Base-by-base conservation (phyloP, 2,797 vertebrate genomes). In the Champsocephalus gunnari region DNA sequence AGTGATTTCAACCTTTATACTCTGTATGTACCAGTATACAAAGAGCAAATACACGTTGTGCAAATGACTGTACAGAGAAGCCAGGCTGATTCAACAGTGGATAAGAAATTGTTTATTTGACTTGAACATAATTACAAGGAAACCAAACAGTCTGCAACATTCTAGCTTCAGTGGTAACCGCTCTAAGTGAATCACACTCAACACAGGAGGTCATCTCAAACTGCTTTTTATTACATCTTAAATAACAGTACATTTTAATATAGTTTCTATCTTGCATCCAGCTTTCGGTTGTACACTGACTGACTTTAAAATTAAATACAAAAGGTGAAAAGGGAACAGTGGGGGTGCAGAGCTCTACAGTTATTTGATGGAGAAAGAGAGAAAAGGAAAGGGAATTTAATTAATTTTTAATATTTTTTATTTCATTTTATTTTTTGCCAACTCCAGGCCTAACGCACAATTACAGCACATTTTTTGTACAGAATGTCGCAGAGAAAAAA, bases 221-320 rank as follows among this genome's bases (percentile, higher is more conserved):
- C 98, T 98, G 98, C 97, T 98, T 99, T 99, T 99, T 99, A 99
- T 99, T 99, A 98, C 97, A 97, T 97, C 96, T 99, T 99, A 99
- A 99, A 99, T 99, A 99, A 99, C 97, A 99, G 98, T 97, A 99
- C 98, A 98, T 99, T 97, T 97, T 97, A 98, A 98, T 98, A 99
- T 97, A 99, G 97, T 96, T 96, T 98, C 98, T 98, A 98, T 97
- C 98, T 98, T 97, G 98, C 97, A 98, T 98, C 97, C 97, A 98
- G 97, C 97, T 97, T 97, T 98, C 97, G 96, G 97, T 97, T 98
- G 96, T 97, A 99, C 98, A 98, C 96, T 94, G 97, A 97, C 96
- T 97, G 97, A 98, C 97, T 97, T 98, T 94, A 96, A 98, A 99
- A 98, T 99, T 98, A 99, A 99, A 99, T 99, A 99, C 97, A 98